Evolutionary conservation across 2,888 invertebrate species (phyloP).

Genomic region (Halictus quadricinctus): DNA sequence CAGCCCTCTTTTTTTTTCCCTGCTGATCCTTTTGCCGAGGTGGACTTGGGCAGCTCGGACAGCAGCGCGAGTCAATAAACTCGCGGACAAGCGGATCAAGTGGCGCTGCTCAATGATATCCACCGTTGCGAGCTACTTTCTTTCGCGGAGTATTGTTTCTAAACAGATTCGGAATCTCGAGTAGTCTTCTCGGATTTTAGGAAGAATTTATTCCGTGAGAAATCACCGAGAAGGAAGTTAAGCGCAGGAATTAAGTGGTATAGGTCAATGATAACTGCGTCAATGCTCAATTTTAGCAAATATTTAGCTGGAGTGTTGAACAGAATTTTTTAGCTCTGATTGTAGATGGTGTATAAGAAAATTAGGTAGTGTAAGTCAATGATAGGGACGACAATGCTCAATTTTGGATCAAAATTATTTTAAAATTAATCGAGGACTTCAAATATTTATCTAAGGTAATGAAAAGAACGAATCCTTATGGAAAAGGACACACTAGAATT

Average conservation of each 20-base stretch:
- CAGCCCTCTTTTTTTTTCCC: neutral
- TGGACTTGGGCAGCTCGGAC: conserved; percentile 1
- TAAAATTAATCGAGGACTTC: neutral
- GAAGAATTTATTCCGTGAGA: neutral
- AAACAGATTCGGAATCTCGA: neutral
- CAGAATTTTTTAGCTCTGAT: no score
- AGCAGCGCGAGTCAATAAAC: conserved; percentile 43
- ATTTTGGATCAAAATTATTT: neutral
- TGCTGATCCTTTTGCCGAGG: neutral
- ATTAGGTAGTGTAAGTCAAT: no score
- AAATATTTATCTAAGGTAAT: no score
- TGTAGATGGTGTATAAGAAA: no score
- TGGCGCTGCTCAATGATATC: conserved; percentile 33
- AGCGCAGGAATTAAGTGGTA: neutral
- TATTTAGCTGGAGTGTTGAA: no score
- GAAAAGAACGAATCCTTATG: no score
- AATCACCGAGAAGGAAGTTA: neutral
- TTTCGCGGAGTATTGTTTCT: neutral
- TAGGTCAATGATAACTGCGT: neutral
- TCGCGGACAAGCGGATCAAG: conserved; percentile 24
- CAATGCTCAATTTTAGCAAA: no score
- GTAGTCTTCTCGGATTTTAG: neutral
- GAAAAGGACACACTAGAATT: no score
- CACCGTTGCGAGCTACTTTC: neutral
- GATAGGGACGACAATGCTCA: neutral